Evolutionary conservation across 2,113 vertebrate species (phyloP).

Genomic region (Crocuta crocuta): DNA sequence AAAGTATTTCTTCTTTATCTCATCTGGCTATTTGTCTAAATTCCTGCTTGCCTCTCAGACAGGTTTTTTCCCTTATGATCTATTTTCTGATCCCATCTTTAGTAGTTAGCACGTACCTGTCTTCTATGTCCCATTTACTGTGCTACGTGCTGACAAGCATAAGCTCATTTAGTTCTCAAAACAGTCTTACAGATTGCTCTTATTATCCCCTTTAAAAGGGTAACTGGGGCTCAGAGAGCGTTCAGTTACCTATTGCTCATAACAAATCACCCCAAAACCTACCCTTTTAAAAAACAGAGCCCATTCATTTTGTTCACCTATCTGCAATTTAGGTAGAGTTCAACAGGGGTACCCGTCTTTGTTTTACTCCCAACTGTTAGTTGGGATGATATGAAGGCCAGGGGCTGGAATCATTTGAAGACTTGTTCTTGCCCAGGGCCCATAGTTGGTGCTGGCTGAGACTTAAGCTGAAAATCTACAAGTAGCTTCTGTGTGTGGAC

Average conservation of each 20-base stretch:
- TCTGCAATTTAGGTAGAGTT: background rate
- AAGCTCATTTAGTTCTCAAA: background rate
- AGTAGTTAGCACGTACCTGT: background rate
- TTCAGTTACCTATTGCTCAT: background rate
- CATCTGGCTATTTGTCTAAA: background rate
- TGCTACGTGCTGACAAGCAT: background rate
- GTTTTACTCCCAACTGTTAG: too few species aligned
- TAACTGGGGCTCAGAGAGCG: background rate
- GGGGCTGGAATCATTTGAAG: background rate
- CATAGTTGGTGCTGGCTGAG: background rate
- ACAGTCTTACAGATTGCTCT: background rate
- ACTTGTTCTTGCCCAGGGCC: background rate
- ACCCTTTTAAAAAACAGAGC: background rate
- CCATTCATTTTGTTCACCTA: background rate
- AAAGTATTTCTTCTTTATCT: background rate
- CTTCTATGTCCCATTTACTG: background rate
- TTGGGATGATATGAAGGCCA: background rate
- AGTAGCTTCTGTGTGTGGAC: too few species aligned
- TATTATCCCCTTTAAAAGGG: background rate
- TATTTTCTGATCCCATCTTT: background rate
- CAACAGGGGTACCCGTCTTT: background rate
- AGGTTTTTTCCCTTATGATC: background rate
- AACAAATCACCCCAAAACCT: background rate
- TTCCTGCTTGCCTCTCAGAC: background rate
- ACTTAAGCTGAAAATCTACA: background rate